Base-by-base conservation (phyloP, 2,797 vertebrate genomes). In the Vultur gryphus region DNA sequence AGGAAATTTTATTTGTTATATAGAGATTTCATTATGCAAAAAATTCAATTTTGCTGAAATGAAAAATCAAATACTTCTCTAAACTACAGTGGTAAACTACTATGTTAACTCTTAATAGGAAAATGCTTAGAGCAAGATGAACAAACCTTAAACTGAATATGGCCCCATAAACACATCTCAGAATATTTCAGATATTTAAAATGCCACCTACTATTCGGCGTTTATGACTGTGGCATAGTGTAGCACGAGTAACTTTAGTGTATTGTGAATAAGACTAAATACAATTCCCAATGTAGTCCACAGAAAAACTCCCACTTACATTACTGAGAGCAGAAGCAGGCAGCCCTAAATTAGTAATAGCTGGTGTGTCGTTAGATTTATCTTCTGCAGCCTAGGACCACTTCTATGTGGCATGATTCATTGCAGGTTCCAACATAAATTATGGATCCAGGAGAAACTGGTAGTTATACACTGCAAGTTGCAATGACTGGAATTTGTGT, bases 311-410 rank as follows among this genome's bases (percentile, higher is more conserved):
- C 65, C 35, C n/a, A 54, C 76, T 86, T 92, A 58, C 13, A 83
- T 85, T 91, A 93, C 66, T 69, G 69, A 77, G 69, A 87, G 28
- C 12, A 95, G 93, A 80, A 92, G 43, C 59, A 93, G 79, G 48
- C 61, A 91, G 59, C 35, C 65, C 81, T 96, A 96, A 97, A 93
- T 95, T 97, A 96, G 91, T 95, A 95, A 89, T 87, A 91, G 84
- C 51, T 96, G 78, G 91, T 91, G 76, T 94, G 84, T 59, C 96
- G 83, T 94, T 96, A 96, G 87, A 97, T 96, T 97, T 97, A 93
- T 94, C 88, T 95, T 93, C 91, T 95, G 72, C 75, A 93, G 85
- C 65, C 78, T 87, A 95, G 59, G 77, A 95, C 71, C 75, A 89
- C 83, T 95, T 95, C 78, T 83, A 12, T 8, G 10, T 84, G 80